Evolutionary conservation across 1,140 invertebrate genomes (phyloP).

Genomic region (Spodoptera frugiperda): DNA sequence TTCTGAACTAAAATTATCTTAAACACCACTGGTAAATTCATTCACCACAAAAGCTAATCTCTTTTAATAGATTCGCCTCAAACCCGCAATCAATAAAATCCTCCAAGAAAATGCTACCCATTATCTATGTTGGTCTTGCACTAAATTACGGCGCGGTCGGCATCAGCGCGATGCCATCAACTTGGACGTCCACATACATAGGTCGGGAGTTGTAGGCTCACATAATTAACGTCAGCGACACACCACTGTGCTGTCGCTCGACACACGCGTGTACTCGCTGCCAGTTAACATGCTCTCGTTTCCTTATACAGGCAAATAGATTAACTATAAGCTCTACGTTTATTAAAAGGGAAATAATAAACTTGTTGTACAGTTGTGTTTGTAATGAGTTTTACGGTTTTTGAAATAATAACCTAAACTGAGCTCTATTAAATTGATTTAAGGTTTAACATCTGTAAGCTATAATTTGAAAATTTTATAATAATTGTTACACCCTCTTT

Average conservation of each 20-base stretch:
- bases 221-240: slow-evolving; percentile 30
- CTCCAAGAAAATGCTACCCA: background rate
- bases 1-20: too few relatives aligned
- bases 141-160: background rate
- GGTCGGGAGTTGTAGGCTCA: slow-evolving; percentile 7
- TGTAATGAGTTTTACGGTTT: background rate
- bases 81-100: background rate
- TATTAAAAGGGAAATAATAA: slow-evolving; percentile 26
- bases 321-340: slow-evolving; percentile 19
- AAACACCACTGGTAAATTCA: too few relatives aligned
- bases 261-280: slow-evolving; percentile 12
- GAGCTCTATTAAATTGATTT: too few relatives aligned
- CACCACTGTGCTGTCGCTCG: slow-evolving; percentile 33
- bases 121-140: background rate
- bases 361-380: background rate
- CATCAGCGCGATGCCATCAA: slow-evolving; percentile 15
- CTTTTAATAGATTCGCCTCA: too few relatives aligned
- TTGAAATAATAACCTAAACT: too few relatives aligned
- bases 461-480: too few relatives aligned
- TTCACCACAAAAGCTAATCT: too few relatives aligned
- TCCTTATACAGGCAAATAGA: slow-evolving; percentile 33
- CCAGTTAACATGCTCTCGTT: slow-evolving; percentile 30
- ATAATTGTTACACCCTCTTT: too few relatives aligned
- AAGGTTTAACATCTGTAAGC: too few relatives aligned
- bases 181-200: slow-evolving; percentile 4